These are phyloP conservation scores for Neocrepidodera transversa DNA, from an alignment of 2,888 invertebrate genomes.

Conservation along the genomic window DNA sequence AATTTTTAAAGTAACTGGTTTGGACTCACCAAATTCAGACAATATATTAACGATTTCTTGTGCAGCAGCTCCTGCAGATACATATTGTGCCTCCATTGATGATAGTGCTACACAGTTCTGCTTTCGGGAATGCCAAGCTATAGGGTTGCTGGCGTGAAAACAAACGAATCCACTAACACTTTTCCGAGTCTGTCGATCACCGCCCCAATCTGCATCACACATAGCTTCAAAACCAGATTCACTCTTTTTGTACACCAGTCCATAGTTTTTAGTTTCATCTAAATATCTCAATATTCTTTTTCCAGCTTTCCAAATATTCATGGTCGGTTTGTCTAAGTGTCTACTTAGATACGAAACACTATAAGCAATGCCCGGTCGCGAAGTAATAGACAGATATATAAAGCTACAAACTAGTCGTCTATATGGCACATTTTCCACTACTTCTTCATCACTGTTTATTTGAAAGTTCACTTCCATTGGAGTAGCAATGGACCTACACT, in stretches of 20 bases:
- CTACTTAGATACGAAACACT: neutral
- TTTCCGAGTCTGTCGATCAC: slow-evolving; percentile 25
- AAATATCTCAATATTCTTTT: slow-evolving; percentile 29
- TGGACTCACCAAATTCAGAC: slow-evolving; percentile 9
- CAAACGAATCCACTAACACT: slow-evolving; percentile 39
- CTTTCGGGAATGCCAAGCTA: slow-evolving; percentile 39
- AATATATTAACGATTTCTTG: slow-evolving; percentile 20
- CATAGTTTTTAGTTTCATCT: slow-evolving; percentile 14
- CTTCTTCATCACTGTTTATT: neutral
- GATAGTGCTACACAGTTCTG: slow-evolving; percentile 39
- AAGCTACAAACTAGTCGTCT: slow-evolving; percentile 23
- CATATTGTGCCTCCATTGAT: slow-evolving; percentile 37
- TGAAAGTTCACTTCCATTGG: slow-evolving; percentile 25
- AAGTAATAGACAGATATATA: slow-evolving; percentile 19
- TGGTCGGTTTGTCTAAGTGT: neutral
- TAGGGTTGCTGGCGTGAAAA: slow-evolving; percentile 36
- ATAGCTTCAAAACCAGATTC: slow-evolving; percentile 12
- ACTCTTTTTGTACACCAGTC: slow-evolving; percentile 15
- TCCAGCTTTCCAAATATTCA: slow-evolving; percentile 22
- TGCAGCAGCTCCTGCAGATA: slow-evolving; percentile 26
- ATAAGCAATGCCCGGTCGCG: slow-evolving; percentile 4
- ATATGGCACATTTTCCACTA: slow-evolving; percentile 9
- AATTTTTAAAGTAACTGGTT: slow-evolving; percentile 16
- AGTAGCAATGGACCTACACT: slow-evolving; percentile 11
- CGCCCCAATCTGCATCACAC: slow-evolving; percentile 37